phyloP scores from a whole-genome alignment of 1,140 invertebrate genomes.

The Octopus bimaculoides region DNA sequence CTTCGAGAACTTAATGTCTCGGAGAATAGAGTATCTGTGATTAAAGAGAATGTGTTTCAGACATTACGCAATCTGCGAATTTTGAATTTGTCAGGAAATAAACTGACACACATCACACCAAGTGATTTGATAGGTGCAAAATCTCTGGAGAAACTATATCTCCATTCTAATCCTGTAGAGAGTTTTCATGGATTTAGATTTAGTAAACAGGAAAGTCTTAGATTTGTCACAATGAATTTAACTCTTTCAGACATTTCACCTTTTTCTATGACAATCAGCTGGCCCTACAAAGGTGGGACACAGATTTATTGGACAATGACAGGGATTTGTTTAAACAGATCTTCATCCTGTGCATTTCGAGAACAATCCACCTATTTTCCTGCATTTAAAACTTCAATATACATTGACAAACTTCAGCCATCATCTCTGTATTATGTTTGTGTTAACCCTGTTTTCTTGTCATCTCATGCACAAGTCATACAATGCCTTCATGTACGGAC shows the following conservation, averaged over 20 bases:
- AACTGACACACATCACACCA: neutral
- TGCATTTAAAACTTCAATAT: neutral
- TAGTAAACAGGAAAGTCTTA: neutral
- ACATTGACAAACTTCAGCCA: neutral
- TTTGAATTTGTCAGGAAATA: neutral
- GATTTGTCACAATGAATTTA: neutral
- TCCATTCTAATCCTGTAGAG: neutral
- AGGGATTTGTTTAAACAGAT: neutral
- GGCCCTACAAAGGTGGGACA: neutral
- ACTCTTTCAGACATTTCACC: neutral
- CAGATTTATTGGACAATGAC: neutral
- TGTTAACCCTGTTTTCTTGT: neutral
- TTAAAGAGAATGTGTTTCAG: neutral
- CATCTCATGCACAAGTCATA: neutral
- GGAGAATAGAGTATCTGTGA: neutral
- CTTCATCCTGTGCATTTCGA: neutral
- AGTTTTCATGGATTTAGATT: neutral
- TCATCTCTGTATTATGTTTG: conserved; percentile 5
- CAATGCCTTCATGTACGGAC: neutral
- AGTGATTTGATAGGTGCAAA: neutral
- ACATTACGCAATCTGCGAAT: neutral
- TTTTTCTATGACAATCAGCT: neutral
- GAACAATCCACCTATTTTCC: neutral
- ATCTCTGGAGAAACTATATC: conserved; percentile 1
- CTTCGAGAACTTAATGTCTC: neutral